These are phyloP conservation scores for Clupea harengus DNA, from an alignment of 2,113 vertebrate genomes.

Conservation along the genomic window DNA sequence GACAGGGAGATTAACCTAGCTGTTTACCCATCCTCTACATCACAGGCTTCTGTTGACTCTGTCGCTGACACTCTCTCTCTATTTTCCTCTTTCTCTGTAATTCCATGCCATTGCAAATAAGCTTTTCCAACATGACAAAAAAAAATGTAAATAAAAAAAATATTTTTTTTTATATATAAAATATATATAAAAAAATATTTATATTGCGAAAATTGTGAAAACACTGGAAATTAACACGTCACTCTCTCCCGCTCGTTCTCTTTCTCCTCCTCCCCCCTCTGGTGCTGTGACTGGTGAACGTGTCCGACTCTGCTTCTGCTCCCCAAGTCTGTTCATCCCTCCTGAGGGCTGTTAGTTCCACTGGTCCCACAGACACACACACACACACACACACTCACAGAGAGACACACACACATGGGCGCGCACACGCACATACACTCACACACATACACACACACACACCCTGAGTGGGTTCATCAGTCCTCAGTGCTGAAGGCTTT, in stretches of 20 bases:
- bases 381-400: not conserved
- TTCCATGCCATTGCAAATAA: too few species aligned
- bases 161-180: too few species aligned
- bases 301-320: not conserved
- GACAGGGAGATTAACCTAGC: too few species aligned
- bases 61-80: too few species aligned
- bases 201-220: too few species aligned
- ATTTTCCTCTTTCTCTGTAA: too few species aligned
- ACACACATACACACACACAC: slow-evolving; percentile 13
- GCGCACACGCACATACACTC: not conserved
- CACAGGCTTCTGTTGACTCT: too few species aligned
- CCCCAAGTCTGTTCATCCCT: not conserved
- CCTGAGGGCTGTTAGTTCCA: not conserved
- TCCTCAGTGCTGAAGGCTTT: not conserved
- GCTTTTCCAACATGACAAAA: too few species aligned
- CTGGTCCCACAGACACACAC: not conserved
- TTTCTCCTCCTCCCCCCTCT: not conserved
- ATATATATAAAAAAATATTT: not conserved
- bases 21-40: too few species aligned
- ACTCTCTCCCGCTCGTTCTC: not conserved
- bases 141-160: not conserved
- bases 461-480: not conserved
- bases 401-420: not conserved
- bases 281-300: not conserved
- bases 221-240: not conserved